Percentiles rank a stretch among this genome's conserved stretches.
Evolutionary conservation across 2,888 invertebrate species (phyloP).

Genomic region (Mongoloraphidia duomilia): DNA sequence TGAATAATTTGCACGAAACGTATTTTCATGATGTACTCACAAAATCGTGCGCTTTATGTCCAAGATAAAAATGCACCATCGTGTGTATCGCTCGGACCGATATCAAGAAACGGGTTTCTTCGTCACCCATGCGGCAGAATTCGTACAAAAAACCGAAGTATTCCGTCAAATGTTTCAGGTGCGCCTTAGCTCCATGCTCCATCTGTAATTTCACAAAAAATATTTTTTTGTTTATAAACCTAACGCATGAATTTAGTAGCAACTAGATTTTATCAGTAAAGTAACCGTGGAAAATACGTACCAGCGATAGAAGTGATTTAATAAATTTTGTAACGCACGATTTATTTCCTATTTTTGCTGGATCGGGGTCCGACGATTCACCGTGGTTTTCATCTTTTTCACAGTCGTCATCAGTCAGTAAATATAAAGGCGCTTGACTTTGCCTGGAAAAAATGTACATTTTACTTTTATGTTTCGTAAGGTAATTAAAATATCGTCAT

Average conservation of each 20-base stretch:
- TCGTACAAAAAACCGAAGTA: constrained; percentile 86
- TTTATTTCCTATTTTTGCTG: constrained; percentile 47
- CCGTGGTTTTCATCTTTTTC: constrained; percentile 35
- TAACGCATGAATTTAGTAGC: background rate
- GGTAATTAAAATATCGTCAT: too few species aligned
- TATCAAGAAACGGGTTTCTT: constrained; percentile 77
- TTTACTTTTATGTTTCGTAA: too few species aligned
- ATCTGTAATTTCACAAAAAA: constrained; percentile 28
- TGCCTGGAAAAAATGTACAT: constrained; percentile 27
- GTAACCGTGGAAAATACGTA: constrained; percentile 28
- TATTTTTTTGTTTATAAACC: background rate
- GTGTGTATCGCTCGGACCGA: constrained; percentile 77
- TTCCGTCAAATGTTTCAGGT: constrained; percentile 78
- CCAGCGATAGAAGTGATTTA: constrained; percentile 70
- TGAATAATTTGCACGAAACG: background rate
- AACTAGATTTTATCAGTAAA: background rate
- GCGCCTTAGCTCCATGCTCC: constrained; percentile 78
- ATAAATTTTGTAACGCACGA: constrained; percentile 90
- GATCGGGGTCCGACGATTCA: constrained; percentile 43
- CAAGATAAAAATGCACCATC: constrained; percentile 85
- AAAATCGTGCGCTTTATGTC: constrained; percentile 61
- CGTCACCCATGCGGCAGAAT: constrained; percentile 90
- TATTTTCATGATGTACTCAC: constrained; percentile 28
- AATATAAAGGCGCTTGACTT: constrained; percentile 44
- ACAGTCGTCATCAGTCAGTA: constrained; percentile 36